Percentiles rank a stretch among this genome's conserved stretches.
Conservation (phyloP, 2,888 invertebrate species). For the Notocelia uddmanniana region DNA sequence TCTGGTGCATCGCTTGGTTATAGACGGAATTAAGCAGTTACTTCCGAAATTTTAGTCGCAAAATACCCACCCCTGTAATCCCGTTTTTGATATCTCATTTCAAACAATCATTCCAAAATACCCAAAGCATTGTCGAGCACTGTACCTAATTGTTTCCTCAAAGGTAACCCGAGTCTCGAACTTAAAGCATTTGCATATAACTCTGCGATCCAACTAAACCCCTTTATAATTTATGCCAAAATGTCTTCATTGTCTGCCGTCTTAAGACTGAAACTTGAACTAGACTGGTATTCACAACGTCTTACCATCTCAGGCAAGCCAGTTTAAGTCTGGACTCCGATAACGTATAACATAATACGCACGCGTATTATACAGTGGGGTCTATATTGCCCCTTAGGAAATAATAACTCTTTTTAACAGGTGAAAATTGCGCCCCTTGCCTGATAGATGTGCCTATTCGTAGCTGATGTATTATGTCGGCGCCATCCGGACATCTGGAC, state of each 20-base stretch:
- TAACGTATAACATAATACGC: no score
- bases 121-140: background rate
- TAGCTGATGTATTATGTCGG: no score
- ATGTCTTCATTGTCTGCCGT: constrained; percentile 33
- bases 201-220: constrained; percentile 28
- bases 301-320: background rate
- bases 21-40: background rate
- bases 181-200: constrained; percentile 40
- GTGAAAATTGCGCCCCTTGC: no score
- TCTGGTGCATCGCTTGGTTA: no score
- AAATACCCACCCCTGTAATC: no score
- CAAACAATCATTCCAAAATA: background rate
- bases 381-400: no score
- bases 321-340: no score
- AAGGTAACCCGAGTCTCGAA: constrained; percentile 22
- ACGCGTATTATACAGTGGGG: no score
- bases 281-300: background rate
- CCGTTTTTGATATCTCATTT: background rate
- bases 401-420: no score
- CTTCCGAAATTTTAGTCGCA: background rate
- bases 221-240: constrained; percentile 43
- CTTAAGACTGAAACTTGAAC: constrained; percentile 34
- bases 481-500: no score
- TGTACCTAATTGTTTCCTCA: constrained; percentile 23
- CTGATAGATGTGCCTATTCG: no score